Evolutionary conservation across 1,140 invertebrate genomes (phyloP), one percentile per base, ranked within the genome.

Genomic region (Drosophila malerkotliana): DNA sequence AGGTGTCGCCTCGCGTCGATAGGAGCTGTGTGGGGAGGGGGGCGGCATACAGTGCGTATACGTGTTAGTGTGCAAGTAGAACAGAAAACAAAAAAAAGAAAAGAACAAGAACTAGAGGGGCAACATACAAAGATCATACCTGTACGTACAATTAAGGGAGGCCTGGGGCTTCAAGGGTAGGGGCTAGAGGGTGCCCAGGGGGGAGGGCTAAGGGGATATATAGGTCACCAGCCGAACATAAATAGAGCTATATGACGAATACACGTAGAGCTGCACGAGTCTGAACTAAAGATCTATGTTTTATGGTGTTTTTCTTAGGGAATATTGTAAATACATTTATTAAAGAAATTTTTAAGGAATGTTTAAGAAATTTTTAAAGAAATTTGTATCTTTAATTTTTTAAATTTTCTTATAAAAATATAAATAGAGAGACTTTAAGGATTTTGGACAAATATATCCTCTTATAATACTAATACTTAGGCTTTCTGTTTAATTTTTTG

Each of bases 171-270:
- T 14, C 9, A 10, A 12, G 34, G 18, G 28, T 26, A 15, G 15
- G 48, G 15, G 49, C 6, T 8, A 47, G 4, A 10, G 14, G 12
- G 30, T 4, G n/a, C 4, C 3, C 3, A 7, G 3, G 9, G 24
- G 57, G 45, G 15, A 1, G 18, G 3, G 10, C 14, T 10, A 28
- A 1, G 24, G 39, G 30, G 32, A 6, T 48, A 80, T 82, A 82
- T 82, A 77, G 79, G 79, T 82, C 77, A 80, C 55, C 51, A 73
- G 79, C 67, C 58, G 30, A 73, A 82, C 73, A 82, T 66, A 80
- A 80, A 82, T 82, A 80, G 68, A 62, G 28, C 34, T 44, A n/a
- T 4, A 12, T 37, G 37, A 37, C 53, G 24, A 57, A 57, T 12
- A 12, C 26, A 5, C 26, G 1, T 28, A 28, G 26, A 28, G 26